A percentile compares a stretch with the other conserved stretches of the same genome.
phyloP scores from a whole-genome alignment of 1,140 invertebrate species.

The Piezodorus guildinii region DNA sequence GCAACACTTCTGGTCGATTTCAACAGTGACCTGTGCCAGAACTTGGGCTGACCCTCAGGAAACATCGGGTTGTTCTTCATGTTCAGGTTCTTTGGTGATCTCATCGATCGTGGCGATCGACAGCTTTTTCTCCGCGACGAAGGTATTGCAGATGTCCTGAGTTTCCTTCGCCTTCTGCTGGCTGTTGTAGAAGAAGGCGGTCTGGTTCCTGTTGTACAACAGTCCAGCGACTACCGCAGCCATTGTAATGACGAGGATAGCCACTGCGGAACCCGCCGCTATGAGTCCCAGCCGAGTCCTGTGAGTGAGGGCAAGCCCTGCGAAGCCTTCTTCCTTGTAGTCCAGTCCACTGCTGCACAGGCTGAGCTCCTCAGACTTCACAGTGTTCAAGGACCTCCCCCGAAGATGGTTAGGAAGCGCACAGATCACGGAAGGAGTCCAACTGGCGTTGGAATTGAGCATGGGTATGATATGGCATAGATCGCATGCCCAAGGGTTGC shows the following conservation, averaged over 20 bases:
- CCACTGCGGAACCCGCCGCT: constrained; percentile 38
- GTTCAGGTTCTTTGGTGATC: constrained; percentile 34
- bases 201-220: constrained; percentile 47
- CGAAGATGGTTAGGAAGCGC: constrained; percentile 38
- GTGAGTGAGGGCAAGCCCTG: constrained; percentile 33
- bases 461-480: constrained; percentile 46
- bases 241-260: constrained; percentile 41
- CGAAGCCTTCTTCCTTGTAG: constrained; percentile 26
- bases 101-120: constrained; percentile 35
- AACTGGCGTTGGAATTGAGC: constrained; percentile 39
- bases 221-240: constrained; percentile 39
- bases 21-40: constrained; percentile 12
- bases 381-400: constrained; percentile 37
- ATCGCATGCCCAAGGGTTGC: constrained; percentile 56
- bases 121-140: constrained; percentile 28
- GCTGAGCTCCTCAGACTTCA: constrained; percentile 39
- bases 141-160: constrained; percentile 21
- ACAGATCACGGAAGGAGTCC: constrained; percentile 34
- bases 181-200: constrained; percentile 59
- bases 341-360: constrained; percentile 37
- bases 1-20: not conserved
- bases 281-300: constrained; percentile 46
- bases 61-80: constrained; percentile 28
- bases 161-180: constrained; percentile 31
- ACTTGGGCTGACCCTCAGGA: constrained; percentile 21